phyloP scores from a whole-genome alignment of 2,888 invertebrate species.

The Biston betularia region DNA sequence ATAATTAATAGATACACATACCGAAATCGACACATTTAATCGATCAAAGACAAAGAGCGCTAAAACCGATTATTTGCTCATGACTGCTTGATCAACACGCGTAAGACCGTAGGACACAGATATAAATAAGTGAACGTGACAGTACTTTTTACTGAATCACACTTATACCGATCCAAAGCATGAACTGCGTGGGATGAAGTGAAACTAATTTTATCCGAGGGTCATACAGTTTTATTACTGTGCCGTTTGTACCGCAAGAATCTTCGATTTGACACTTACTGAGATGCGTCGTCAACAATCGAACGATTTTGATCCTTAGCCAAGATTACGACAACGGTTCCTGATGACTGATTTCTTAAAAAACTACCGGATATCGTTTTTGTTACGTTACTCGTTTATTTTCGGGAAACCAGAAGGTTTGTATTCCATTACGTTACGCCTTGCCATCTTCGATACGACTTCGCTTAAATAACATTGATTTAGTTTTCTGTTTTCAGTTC shows the following conservation, averaged over 20 bases:
- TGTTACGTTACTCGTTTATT: not conserved
- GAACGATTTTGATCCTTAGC: conserved; percentile 37
- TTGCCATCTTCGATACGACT: not conserved
- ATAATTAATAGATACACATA: no score
- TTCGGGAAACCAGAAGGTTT: not conserved
- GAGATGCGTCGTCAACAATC: conserved; percentile 26
- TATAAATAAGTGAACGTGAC: conserved; percentile 6
- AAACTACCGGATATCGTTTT: conserved; percentile 18
- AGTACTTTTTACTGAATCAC: conserved; percentile 41
- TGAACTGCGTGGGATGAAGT: conserved; percentile 44
- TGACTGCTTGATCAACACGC: not conserved
- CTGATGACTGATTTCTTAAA: conserved; percentile 15
- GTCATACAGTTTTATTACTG: conserved; percentile 44
- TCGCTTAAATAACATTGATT: no score
- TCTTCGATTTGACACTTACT: conserved; percentile 38
- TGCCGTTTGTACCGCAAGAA: conserved; percentile 41
- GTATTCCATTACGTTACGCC: not conserved
- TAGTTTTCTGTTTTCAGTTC: no score
- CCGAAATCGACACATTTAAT: no score
- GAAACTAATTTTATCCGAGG: conserved; percentile 44
- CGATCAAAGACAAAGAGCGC: no score
- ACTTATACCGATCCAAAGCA: conserved; percentile 30
- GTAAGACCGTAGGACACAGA: not conserved
- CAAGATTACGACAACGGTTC: conserved; percentile 29
- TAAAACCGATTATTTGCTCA: no score